phyloP scores from a whole-genome alignment of 2,113 vertebrate genomes.

The Lates calcarifer region DNA sequence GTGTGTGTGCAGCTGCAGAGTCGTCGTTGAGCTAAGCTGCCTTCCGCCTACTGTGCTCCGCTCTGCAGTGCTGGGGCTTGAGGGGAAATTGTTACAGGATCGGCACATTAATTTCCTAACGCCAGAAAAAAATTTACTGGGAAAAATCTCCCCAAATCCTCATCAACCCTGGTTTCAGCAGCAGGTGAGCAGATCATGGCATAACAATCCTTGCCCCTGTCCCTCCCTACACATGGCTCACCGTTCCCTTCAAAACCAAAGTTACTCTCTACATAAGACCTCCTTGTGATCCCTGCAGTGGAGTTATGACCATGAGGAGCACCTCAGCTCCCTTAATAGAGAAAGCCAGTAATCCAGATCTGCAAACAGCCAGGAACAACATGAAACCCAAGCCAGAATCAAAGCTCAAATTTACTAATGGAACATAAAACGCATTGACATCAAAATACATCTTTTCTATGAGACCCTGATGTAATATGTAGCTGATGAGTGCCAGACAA shows the following conservation, averaged over 20 bases:
- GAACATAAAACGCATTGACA: constrained; percentile 57
- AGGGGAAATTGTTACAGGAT: constrained; percentile 51
- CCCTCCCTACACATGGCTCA: not conserved
- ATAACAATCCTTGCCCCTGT: not conserved
- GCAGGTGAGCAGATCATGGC: constrained; percentile 46
- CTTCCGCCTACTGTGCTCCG: constrained; percentile 32
- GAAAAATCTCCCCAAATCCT: constrained; percentile 35
- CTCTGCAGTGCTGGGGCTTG: constrained; percentile 49
- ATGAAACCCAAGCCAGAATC: constrained; percentile 48
- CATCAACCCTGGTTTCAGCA: constrained; percentile 35
- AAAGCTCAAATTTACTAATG: constrained; percentile 48
- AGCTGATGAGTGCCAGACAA: constrained; percentile 51
- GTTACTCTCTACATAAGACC: constrained; percentile 26
- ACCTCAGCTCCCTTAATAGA: constrained; percentile 39
- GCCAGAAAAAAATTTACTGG: constrained; percentile 19
- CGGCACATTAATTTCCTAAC: constrained; percentile 59
- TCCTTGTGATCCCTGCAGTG: constrained; percentile 51
- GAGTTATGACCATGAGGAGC: constrained; percentile 52
- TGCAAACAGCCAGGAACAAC: constrained; percentile 70
- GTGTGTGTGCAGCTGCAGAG: constrained; percentile 50
- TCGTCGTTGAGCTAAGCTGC: constrained; percentile 39
- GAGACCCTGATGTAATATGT: constrained; percentile 48
- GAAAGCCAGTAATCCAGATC: constrained; percentile 52
- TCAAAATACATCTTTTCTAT: constrained; percentile 40
- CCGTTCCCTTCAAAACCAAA: not conserved